Evolutionary conservation across 2,797 vertebrate species (phyloP).

Genomic region (Meda fulgida): DNA sequence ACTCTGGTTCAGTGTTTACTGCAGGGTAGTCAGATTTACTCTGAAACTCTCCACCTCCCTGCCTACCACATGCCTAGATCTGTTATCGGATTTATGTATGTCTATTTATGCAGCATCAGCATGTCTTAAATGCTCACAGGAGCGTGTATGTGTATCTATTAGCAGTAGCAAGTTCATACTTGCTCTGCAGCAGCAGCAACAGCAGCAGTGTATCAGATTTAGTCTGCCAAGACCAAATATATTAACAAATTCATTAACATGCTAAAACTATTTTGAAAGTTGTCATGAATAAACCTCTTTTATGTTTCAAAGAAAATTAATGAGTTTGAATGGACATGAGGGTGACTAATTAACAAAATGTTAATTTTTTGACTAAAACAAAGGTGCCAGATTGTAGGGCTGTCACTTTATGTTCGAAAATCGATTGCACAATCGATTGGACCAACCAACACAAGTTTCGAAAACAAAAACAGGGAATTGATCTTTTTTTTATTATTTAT

Average conservation of each 20-base stretch:
- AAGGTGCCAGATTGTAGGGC: too few relatives aligned
- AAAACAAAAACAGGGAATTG: too few relatives aligned
- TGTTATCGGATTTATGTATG: neutral
- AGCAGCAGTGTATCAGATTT: neutral
- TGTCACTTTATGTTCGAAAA: too few relatives aligned
- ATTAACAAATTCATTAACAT: neutral
- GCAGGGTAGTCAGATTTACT: neutral
- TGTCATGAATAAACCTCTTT: neutral
- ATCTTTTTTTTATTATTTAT: too few relatives aligned
- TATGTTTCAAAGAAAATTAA: neutral
- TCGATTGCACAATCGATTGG: too few relatives aligned
- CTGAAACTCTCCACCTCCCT: neutral
- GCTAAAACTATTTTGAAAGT: neutral
- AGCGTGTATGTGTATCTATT: neutral
- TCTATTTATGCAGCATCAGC: neutral
- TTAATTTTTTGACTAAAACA: too few relatives aligned
- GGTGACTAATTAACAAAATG: neutral
- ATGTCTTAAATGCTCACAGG: neutral
- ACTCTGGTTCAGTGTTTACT: neutral
- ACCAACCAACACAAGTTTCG: too few relatives aligned
- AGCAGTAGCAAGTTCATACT: neutral
- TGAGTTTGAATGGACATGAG: neutral
- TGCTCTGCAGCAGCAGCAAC: neutral
- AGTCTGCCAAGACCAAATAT: neutral
- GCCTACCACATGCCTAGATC: neutral